Evolutionary conservation across 1,140 invertebrate genomes (phyloP).

Genomic region (Chymomyza costata): DNA sequence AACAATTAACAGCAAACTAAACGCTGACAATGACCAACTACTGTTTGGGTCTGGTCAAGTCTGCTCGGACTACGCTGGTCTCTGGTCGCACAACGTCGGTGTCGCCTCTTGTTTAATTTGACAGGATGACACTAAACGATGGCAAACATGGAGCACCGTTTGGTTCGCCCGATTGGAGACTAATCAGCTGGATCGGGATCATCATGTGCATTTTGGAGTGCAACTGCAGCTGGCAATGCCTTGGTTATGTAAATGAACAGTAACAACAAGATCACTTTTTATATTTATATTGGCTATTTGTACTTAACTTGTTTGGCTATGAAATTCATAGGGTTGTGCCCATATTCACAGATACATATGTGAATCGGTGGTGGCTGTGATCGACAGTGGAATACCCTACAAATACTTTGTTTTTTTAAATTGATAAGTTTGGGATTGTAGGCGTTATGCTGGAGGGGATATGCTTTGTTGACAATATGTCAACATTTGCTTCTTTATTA

Average conservation of each 20-base stretch:
- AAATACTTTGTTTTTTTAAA: no score
- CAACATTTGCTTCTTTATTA: no score
- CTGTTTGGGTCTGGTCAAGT: constrained; percentile 42
- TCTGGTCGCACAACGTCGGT: no score
- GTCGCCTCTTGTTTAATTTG: constrained; percentile 44
- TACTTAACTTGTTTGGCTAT: constrained; percentile 41
- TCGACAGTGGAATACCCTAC: no score
- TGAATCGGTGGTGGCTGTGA: no score
- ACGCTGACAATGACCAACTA: constrained; percentile 62
- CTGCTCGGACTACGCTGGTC: not conserved
- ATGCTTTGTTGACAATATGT: no score
- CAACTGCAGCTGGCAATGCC: constrained; percentile 47
- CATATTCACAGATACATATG: no score
- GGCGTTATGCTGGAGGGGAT: no score
- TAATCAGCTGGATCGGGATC: constrained; percentile 62
- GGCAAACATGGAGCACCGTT: constrained; percentile 56
- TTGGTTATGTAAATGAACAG: constrained; percentile 55
- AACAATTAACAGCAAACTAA: constrained; percentile 52
- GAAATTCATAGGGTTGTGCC: constrained; percentile 52
- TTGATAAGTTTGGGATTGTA: no score
- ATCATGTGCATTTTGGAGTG: not conserved
- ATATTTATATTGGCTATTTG: constrained; percentile 66
- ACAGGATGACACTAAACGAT: constrained; percentile 62
- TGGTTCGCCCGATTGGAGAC: constrained; percentile 58
- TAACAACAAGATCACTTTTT: constrained; percentile 59